These are phyloP conservation scores for Tokudaia tokunoshimensis DNA, from an alignment of 2,797 vertebrate species.

Conservation along the genomic window DNA sequence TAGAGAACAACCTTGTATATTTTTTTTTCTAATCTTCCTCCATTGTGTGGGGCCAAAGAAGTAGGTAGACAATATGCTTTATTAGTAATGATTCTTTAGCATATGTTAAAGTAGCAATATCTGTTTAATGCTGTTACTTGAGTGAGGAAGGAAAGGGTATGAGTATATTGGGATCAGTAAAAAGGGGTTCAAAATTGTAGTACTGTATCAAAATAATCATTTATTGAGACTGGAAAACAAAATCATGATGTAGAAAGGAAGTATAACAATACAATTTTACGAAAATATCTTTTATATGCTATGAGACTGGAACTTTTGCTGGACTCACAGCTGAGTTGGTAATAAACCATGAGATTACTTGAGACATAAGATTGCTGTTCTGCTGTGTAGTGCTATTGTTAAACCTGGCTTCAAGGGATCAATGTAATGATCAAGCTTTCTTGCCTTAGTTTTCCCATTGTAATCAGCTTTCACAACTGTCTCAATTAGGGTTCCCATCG, in stretches of 20 bases:
- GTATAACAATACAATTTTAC: not conserved
- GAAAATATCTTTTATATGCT: not conserved
- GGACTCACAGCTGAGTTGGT: not conserved
- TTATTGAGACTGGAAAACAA: slow-evolving; percentile 14
- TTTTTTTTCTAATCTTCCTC: not conserved
- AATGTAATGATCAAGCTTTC: no score
- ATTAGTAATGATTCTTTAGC: not conserved
- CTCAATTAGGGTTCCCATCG: not conserved
- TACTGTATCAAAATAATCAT: not conserved
- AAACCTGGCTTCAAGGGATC: not conserved
- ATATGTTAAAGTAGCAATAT: not conserved
- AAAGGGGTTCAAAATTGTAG: not conserved
- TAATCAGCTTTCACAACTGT: not conserved
- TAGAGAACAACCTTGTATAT: not conserved
- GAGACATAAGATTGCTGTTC: no score
- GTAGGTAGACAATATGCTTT: not conserved
- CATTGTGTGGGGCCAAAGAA: not conserved
- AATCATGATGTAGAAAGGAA: not conserved
- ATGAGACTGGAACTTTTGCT: no score
- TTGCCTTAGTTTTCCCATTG: not conserved
- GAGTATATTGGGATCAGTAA: not conserved
- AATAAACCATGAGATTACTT: not conserved
- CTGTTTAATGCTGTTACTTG: not conserved
- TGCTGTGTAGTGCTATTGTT: not conserved
- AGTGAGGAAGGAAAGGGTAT: not conserved